Evolutionary conservation across 2,113 vertebrate genomes (phyloP).

Genomic region (Oxygymnocypris stewartii): DNA sequence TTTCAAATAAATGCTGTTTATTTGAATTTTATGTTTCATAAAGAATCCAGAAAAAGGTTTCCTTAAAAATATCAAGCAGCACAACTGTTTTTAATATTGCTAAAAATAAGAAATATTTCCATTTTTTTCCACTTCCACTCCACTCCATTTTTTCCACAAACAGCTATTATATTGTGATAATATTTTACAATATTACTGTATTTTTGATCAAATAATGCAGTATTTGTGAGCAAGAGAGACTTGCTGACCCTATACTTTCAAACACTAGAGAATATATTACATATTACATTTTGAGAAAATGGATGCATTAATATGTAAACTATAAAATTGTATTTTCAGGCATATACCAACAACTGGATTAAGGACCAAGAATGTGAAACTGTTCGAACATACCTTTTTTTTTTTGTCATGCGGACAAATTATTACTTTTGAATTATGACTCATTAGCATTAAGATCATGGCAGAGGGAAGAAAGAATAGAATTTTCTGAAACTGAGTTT

Average conservation of each 20-base stretch:
- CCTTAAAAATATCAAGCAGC: neutral
- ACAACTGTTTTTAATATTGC: neutral
- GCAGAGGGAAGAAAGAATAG: neutral
- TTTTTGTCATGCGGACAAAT: neutral
- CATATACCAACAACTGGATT: neutral
- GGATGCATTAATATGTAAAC: neutral
- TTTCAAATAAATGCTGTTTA: neutral
- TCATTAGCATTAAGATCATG: neutral
- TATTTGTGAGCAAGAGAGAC: too few relatives aligned
- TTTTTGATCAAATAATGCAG: neutral
- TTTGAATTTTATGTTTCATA: neutral
- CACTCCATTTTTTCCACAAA: neutral
- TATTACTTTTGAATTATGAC: neutral
- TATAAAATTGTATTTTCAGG: neutral
- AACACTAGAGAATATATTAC: too few relatives aligned
- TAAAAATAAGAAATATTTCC: neutral
- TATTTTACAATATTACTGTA: neutral
- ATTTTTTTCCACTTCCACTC: neutral
- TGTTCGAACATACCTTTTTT: neutral
- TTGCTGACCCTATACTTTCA: too few relatives aligned
- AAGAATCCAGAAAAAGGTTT: neutral
- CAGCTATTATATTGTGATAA: neutral
- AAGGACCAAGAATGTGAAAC: neutral
- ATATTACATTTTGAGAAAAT: neutral
- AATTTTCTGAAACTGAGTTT: slow-evolving; percentile 45